Percentiles rank a stretch among this genome's conserved stretches.
Conservation (phyloP, 1,140 invertebrate species). For the Nylanderia fulva region DNA sequence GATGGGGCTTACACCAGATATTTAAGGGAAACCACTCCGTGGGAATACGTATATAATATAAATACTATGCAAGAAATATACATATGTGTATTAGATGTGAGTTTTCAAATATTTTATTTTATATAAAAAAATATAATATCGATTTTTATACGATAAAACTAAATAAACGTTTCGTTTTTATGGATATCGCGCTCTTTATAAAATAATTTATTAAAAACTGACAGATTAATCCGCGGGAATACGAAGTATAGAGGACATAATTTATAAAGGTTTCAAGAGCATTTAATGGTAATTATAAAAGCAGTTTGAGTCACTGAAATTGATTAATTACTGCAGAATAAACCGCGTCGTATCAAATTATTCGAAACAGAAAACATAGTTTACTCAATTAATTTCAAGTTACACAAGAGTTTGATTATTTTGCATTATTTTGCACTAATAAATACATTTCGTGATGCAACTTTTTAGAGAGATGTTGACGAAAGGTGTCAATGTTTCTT, state of each 20-base stretch:
- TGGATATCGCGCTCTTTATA: background rate
- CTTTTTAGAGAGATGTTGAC: background rate
- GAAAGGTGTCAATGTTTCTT: background rate
- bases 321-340: conserved; percentile 21
- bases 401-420: conserved; percentile 6
- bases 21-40: conserved; percentile 14
- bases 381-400: background rate
- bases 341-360: background rate
- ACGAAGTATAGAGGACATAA: background rate
- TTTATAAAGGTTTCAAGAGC: background rate
- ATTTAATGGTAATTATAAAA: conserved; percentile 22
- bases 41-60: background rate
- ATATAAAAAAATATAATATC: background rate
- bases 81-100: too few relatives aligned
- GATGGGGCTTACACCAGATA: conserved; percentile 29
- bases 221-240: too few relatives aligned
- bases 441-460: background rate
- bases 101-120: background rate
- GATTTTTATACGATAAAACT: background rate
- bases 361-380: conserved; percentile 6
- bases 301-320: background rate
- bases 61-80: background rate
- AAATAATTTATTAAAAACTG: background rate
- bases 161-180: background rate
- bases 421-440: too few relatives aligned